A percentile compares a stretch with the other conserved stretches of the same genome.
Conservation (phyloP, 2,888 invertebrate genomes). For the Drosophila tanythrix region DNA sequence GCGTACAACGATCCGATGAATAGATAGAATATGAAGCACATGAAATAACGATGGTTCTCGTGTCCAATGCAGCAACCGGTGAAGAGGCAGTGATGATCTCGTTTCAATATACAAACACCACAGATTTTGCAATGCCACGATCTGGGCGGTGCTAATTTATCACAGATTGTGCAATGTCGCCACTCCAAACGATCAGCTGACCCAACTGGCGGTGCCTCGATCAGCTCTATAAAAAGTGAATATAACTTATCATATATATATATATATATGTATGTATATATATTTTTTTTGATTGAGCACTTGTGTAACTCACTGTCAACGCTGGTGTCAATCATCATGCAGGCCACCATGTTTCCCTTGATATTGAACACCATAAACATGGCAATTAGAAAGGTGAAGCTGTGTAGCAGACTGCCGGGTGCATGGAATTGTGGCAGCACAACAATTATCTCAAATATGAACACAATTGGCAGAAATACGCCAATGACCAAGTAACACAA, state of each 20-base stretch:
- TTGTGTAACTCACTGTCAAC: constrained; percentile 86
- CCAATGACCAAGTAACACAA: constrained; percentile 81
- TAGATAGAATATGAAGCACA: constrained; percentile 91
- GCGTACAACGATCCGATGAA: constrained; percentile 90
- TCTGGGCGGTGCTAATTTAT: constrained; percentile 90
- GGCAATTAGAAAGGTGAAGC: constrained; percentile 88
- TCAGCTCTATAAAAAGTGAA: not conserved
- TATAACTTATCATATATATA: not conserved
- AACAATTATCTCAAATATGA: constrained; percentile 87
- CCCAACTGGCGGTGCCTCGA: constrained; percentile 18
- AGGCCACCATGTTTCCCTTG: constrained; percentile 90
- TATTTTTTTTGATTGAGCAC: not conserved
- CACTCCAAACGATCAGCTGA: constrained; percentile 85
- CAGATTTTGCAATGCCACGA: constrained; percentile 96
- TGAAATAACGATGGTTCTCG: constrained; percentile 93
- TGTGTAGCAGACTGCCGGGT: constrained; percentile 86
- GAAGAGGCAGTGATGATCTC: constrained; percentile 96
- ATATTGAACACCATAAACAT: constrained; percentile 91
- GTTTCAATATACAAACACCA: constrained; percentile 91
- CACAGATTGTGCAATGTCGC: constrained; percentile 92
- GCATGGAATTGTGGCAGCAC: constrained; percentile 90
- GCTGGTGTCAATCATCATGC: constrained; percentile 91
- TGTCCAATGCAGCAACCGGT: constrained; percentile 95
- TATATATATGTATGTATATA: not conserved
- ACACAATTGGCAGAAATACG: constrained; percentile 80